Evolutionary conservation across 2,113 vertebrate genomes (phyloP), one percentile per base, ranked within the genome.

Genomic region (Hippolais icterina): DNA sequence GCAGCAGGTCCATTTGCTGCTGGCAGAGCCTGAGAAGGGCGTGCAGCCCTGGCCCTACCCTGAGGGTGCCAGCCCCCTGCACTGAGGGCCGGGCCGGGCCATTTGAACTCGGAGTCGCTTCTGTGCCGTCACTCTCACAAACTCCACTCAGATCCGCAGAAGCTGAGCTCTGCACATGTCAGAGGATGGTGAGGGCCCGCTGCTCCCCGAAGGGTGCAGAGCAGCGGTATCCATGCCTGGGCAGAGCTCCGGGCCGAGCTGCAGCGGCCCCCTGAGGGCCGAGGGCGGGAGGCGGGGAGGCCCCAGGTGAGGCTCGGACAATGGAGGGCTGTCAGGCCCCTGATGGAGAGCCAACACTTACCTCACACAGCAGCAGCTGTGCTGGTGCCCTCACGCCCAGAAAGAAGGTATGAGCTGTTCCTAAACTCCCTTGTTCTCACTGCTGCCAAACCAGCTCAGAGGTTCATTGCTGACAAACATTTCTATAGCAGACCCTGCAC

Each of bases 171-270:
- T 1, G 1, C 6, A 10, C 22, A 2, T 2, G 9, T 2, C 71
- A 28, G 29, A 53, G 33, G 0, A 0, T 0, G 15, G 20, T 0
- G 12, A 91, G 7, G 10, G 15, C 50, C 17, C 13, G 37, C 22
- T 0, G 1, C 23, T 49, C n/a, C 27, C 24, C 16, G 9, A 7
- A 6, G 17, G 11, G 2, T 0, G 7, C 27, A 16, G 16, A 15
- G 1, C 42, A 31, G 42, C 25, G 29, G 7, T 3, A 2, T 2
- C 44, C 3, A 0, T 1, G 1, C 2, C 21, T 2, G 1, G 6
- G 3, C 31, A 31, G 24, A 20, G 1, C 25, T 27, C 39, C 9
- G 2, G 46, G 2, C 31, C 37, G 27, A 44, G 42, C 41, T 18
- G 11, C 44, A 16, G 4, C 5, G 4, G 5, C 14, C 15, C 20